Conservation (phyloP, 2,797 vertebrate genomes). For the Epinephelus coioides region DNA sequence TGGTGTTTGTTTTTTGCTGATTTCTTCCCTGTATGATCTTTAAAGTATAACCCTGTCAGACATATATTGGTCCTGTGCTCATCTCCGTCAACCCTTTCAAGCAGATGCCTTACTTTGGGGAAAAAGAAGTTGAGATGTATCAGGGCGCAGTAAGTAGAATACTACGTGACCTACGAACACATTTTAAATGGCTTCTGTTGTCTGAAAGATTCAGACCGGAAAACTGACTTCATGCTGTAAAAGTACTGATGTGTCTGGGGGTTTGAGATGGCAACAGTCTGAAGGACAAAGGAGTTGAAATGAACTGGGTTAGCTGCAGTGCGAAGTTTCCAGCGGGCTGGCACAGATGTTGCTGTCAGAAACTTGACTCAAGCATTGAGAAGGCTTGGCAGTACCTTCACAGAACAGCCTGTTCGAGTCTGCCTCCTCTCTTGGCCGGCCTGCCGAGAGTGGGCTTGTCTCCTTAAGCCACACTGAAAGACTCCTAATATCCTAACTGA, state of each 20-base stretch:
- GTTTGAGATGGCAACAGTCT: conserved; percentile 41
- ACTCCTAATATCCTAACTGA: conserved; percentile 54
- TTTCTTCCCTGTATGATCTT: conserved; percentile 72
- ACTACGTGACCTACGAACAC: neutral
- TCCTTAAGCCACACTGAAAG: conserved; percentile 50
- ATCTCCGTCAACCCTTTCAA: conserved; percentile 99
- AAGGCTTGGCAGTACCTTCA: conserved; percentile 71
- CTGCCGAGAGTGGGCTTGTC: conserved; percentile 38
- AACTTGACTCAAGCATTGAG: conserved; percentile 68
- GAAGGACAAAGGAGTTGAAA: conserved; percentile 54
- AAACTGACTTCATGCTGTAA: conserved; percentile 3
- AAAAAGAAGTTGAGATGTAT: conserved; percentile 99
- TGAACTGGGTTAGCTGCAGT: conserved; percentile 60
- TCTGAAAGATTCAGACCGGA: conserved; percentile 2
- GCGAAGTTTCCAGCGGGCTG: conserved; percentile 63
- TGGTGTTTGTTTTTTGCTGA: neutral
- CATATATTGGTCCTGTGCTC: conserved; percentile 97
- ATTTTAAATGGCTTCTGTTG: conserved; percentile 19
- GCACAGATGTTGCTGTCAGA: conserved; percentile 72
- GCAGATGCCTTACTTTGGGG: conserved; percentile 99
- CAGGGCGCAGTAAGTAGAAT: conserved; percentile 95
- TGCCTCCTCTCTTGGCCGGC: conserved; percentile 64
- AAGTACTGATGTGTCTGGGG: conserved; percentile 3
- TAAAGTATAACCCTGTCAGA: conserved; percentile 88
- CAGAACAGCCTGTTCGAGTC: conserved; percentile 70